Evolutionary conservation across 1,140 invertebrate species (phyloP), one percentile per base, ranked within the genome.

Genomic region (Rhopalosiphum padi): DNA sequence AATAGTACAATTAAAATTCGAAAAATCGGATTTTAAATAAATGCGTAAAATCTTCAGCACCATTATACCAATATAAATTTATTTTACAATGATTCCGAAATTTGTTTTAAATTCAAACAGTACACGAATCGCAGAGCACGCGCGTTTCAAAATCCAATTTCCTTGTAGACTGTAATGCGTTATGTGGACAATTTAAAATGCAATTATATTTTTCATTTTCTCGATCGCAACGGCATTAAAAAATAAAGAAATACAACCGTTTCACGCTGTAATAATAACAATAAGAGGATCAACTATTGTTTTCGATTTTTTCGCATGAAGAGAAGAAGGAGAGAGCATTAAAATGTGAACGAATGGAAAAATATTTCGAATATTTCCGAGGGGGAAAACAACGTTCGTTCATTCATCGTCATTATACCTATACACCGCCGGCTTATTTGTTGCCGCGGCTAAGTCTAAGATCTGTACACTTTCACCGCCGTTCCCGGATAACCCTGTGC

Each of bases 281-380:
- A 89, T 89, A 89, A 89, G 87, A 89, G n/a, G 87, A 89, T 89
- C 15, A 89, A 25, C 87, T 77, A 35, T 89, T 87, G 23, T 89
- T 89, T 89, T 89, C 87, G 48, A 89, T 53, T 89, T 53, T n/a
- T 37, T 15, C 43, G 43, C 30, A 48, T 87, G 86, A n/a, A 87
- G 18, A 35, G 43, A 86, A 23, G 37, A 85, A 25, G 41, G 5
- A 46, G 43, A 88, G 46, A 51, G n/a, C 35, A 51, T 89, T 89
- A 89, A 22, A 51, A 89, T n/a, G 30, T 53, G 7, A 37, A 89
- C 41, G n/a, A 37, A 22, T 37, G 21, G 87, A 89, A 89, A 89
- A 35, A 53, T 35, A 89, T 53, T 46, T 43, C 25, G 30, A 89
- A 88, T 88, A 88, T 43, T 53, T 51, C 21, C n/a, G 46, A 15